Percentiles rank a stretch among this genome's conserved stretches.
phyloP scores from a whole-genome alignment of 2,113 vertebrate species.

The Entosphenus tridentatus region DNA sequence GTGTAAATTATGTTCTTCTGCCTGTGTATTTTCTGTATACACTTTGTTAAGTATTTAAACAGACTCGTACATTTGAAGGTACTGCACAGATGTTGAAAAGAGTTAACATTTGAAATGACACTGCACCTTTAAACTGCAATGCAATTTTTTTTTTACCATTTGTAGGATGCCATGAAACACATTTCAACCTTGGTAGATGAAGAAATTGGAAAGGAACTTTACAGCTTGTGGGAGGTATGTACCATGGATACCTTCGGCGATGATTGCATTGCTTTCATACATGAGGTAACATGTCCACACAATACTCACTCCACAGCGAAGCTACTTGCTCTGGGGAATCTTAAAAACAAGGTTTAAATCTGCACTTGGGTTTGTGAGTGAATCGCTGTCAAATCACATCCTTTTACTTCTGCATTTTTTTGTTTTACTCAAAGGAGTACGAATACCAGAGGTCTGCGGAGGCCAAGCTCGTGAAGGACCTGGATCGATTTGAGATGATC shows the following conservation, averaged over 20 bases:
- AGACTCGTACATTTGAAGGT: no score
- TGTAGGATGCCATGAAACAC: conserved; percentile 57
- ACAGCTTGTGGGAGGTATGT: conserved; percentile 63
- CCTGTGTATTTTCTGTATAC: no score
- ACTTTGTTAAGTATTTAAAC: no score
- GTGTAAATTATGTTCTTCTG: no score
- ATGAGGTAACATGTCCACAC: no score
- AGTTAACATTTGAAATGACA: background rate
- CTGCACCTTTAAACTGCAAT: background rate
- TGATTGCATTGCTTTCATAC: no score
- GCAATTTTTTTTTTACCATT: conserved; percentile 11
- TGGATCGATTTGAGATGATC: conserved; percentile 91
- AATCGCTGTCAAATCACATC: background rate
- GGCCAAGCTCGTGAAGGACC: conserved; percentile 64
- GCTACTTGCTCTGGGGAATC: no score
- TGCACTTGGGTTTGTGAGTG: background rate
- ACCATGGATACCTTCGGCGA: background rate
- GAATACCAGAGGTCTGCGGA: conserved; percentile 52
- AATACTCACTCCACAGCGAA: no score
- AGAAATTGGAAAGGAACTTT: conserved; percentile 47
- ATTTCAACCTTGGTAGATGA: conserved; percentile 44
- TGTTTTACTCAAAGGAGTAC: conserved; percentile 39
- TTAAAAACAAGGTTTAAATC: background rate
- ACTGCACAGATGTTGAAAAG: background rate
- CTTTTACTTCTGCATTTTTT: background rate